Conservation (phyloP, 2,113 vertebrate species). For the Laterallus jamaicensis region DNA sequence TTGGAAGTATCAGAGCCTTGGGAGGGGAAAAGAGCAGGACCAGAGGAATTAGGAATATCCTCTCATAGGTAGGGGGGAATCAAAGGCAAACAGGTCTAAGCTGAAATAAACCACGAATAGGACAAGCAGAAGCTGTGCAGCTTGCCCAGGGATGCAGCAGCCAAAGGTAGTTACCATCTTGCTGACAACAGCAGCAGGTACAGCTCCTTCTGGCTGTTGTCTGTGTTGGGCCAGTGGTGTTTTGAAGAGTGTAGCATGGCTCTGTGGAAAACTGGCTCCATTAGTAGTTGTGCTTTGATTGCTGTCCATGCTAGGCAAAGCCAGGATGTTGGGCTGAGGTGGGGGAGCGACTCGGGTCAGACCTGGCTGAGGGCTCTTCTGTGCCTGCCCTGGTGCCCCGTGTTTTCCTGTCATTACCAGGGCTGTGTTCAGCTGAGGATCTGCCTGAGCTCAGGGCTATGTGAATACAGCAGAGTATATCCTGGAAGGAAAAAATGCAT, state of each 20-base stretch:
- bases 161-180: accelerated
- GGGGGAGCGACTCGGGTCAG: neutral
- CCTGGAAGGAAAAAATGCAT: neutral
- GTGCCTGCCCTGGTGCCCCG: neutral
- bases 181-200: neutral
- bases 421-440: neutral
- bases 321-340: neutral
- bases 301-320: neutral
- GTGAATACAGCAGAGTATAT: neutral
- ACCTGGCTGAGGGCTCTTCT: neutral
- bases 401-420: neutral
- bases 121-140: neutral
- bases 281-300: neutral
- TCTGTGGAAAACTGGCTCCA: neutral
- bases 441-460: neutral
- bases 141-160: neutral
- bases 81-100: neutral
- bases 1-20: neutral
- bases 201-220: neutral
- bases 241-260: accelerated
- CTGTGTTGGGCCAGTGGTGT: neutral
- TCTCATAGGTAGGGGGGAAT: neutral
- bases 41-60: neutral
- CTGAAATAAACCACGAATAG: neutral
- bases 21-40: neutral